Evolutionary conservation across 2,797 vertebrate species (phyloP), one percentile per base, ranked within the genome.

Genomic region (Rhinophrynus dorsalis): DNA sequence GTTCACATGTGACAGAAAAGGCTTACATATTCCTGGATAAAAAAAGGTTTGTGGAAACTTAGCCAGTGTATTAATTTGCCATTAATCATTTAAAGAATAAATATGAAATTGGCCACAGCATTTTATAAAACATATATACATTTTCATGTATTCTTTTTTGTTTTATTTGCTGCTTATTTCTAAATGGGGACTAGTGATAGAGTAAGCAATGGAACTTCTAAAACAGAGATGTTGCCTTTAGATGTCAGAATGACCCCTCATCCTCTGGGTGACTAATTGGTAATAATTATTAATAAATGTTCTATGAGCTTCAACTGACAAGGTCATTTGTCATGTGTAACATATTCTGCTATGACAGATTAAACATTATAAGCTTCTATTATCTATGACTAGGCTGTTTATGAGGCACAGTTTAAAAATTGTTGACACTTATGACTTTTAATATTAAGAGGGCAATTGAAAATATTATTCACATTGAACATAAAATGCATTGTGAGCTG

Each of bases 261-360:
- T 38, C 24, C 26, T 57, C 42, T 57, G 51, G 24, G 35, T 50
- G 52, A 64, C 32, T 57, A 72, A 58, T 63, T 63, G 40, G 38
- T 38, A 71, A 63, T 71, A 71, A 71, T 72, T 71, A 71, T 48
- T 72, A 72, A 72, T 64, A 72, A 72, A 30, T 57, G 27, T 32
- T 72, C 33, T 13, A 72, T 51, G 10, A 72, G 29, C 60, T 51
- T 20, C 32, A 50, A 57, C 54, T 65, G 68, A 72, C 68, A 72
- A 50, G 32, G 52, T 57, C 52, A 58, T 72, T 72, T 58, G 42
- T 72, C 60, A 64, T 64, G 23, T 56, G 42, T 64, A 50, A 29
- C 15, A 56, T 56, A 48, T 63, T 48, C 32, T 20, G 32, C n/a
- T 30, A 48, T 29, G 18, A 44, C 32, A 58, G 40, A 63, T 56